phyloP scores from a whole-genome alignment of 2,113 vertebrate genomes.

The Thamnaconus septentrionalis region DNA sequence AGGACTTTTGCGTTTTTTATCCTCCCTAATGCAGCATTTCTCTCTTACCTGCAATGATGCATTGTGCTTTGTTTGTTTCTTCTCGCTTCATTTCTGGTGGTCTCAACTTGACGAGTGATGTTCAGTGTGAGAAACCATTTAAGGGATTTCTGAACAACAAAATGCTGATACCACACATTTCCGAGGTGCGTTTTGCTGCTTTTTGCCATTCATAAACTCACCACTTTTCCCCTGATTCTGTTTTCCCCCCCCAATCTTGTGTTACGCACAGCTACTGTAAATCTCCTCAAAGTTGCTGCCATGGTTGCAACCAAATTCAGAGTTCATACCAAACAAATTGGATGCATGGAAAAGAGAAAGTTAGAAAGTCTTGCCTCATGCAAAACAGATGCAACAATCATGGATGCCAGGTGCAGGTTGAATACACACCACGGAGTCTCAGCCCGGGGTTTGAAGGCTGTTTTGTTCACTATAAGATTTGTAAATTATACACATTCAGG shows the following conservation, averaged over 20 bases:
- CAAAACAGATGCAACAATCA: slow-evolving; percentile 41
- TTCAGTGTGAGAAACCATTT: slow-evolving; percentile 38
- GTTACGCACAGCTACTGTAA: slow-evolving; percentile 23
- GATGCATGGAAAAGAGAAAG: slow-evolving; percentile 5
- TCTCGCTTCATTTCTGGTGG: slow-evolving; percentile 51
- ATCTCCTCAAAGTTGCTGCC: slow-evolving; percentile 9
- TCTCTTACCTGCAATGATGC: slow-evolving; percentile 63
- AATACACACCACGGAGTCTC: slow-evolving; percentile 18
- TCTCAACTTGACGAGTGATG: slow-evolving; percentile 27
- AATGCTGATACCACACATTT: slow-evolving; percentile 24
- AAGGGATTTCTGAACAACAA: slow-evolving; percentile 28
- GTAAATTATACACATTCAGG: slow-evolving; percentile 79
- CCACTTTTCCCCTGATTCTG: slow-evolving; percentile 22
- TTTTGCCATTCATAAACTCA: slow-evolving; percentile 23
- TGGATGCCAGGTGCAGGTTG: slow-evolving; percentile 11
- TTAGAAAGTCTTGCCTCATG: slow-evolving; percentile 19
- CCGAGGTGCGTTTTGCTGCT: slow-evolving; percentile 19
- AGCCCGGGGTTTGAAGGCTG: slow-evolving; percentile 14
- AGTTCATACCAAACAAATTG: slow-evolving; percentile 25
- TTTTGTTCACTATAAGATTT: slow-evolving; percentile 24
- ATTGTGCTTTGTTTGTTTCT: slow-evolving; percentile 65
- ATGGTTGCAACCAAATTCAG: neutral
- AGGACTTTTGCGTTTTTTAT: slow-evolving; percentile 59
- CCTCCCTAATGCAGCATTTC: slow-evolving; percentile 75
- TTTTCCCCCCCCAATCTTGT: slow-evolving; percentile 7